phyloP scores from a whole-genome alignment of 1,140 invertebrate genomes.

The Mizuhopecten yessoensis region DNA sequence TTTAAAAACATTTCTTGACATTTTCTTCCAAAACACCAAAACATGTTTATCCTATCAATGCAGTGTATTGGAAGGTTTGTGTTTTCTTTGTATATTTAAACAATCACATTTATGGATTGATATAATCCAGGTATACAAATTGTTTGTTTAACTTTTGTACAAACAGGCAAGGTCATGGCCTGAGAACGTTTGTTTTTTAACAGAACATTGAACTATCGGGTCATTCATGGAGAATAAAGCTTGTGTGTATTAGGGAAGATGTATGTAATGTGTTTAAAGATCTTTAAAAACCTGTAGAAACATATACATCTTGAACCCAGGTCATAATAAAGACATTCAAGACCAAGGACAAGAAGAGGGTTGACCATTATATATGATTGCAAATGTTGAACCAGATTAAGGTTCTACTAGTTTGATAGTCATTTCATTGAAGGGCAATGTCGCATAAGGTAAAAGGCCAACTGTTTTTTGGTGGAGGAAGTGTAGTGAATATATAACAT shows the following conservation, averaged over 20 bases:
- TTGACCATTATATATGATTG: neutral
- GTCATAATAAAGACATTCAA: neutral
- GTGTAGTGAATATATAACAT: too few relatives aligned
- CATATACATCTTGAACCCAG: neutral
- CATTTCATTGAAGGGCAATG: neutral
- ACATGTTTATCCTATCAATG: too few relatives aligned
- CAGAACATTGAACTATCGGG: neutral
- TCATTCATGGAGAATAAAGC: slow-evolving; percentile 20
- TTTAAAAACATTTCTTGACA: too few relatives aligned
- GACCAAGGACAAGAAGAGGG: neutral
- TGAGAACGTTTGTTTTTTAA: neutral
- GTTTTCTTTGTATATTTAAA: too few relatives aligned
- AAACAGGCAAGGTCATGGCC: neutral
- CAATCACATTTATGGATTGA: too few relatives aligned
- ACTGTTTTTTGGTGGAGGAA: too few relatives aligned
- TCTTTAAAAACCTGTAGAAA: neutral
- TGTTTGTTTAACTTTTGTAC: neutral
- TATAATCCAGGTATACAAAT: neutral
- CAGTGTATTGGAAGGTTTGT: too few relatives aligned
- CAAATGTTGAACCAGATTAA: neutral
- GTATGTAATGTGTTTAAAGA: neutral
- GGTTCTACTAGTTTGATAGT: neutral
- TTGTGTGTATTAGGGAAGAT: neutral
- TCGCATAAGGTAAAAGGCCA: too few relatives aligned
- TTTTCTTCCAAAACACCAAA: too few relatives aligned